Conservation (phyloP, 2,797 vertebrate species). For the Linurgus olivaceus region DNA sequence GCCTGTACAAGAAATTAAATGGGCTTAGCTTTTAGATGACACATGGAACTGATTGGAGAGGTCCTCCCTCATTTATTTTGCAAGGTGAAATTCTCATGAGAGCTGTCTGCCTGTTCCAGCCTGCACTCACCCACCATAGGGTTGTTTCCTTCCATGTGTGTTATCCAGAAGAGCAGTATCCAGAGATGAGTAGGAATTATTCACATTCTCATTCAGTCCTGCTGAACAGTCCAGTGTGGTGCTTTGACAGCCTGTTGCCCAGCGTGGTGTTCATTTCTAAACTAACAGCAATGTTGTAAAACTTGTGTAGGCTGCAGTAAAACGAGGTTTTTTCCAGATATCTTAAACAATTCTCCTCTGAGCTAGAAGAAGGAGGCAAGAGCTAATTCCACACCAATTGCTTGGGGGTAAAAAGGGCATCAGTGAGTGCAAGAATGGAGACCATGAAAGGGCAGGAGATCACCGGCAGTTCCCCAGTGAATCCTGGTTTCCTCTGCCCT, state of each 20-base stretch:
- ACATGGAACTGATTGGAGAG: background rate
- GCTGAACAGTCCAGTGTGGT: too few relatives aligned
- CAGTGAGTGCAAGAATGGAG: background rate
- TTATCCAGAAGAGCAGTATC: background rate
- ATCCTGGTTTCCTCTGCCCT: background rate
- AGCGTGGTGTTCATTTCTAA: background rate
- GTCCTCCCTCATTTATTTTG: background rate
- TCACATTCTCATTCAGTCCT: background rate
- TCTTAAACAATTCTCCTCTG: background rate
- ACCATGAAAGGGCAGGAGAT: background rate
- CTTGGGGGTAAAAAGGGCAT: accelerated
- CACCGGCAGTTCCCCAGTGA: background rate
- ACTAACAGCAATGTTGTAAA: background rate
- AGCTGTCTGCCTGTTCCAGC: background rate
- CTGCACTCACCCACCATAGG: background rate
- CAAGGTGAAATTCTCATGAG: background rate
- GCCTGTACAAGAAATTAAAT: background rate
- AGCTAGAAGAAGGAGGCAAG: background rate
- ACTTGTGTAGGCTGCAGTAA: background rate
- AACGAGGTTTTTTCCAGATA: background rate
- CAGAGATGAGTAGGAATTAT: background rate
- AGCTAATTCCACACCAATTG: background rate
- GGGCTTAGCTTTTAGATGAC: background rate
- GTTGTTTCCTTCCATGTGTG: accelerated
- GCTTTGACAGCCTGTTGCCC: background rate